Evolutionary conservation across 1,140 invertebrate species (phyloP).

Genomic region (Plodia interpunctella): DNA sequence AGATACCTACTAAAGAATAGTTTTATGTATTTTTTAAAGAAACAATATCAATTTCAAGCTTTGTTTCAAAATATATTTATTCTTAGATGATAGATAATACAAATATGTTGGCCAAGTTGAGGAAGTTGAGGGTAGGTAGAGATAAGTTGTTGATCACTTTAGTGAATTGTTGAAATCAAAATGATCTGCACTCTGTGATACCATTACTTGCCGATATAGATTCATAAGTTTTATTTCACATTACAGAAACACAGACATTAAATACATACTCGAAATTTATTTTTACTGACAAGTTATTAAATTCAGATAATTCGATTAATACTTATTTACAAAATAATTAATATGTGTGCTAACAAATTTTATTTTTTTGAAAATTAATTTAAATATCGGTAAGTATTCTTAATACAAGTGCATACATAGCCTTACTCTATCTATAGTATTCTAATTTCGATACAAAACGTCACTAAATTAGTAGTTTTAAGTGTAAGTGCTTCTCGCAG

Average conservation of each 20-base stretch:
- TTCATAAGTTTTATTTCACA: too few relatives aligned
- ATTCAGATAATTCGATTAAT: too few relatives aligned
- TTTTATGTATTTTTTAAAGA: too few relatives aligned
- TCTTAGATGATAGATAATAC: not conserved
- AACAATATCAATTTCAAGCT: too few relatives aligned
- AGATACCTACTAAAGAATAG: too few relatives aligned
- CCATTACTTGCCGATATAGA: not conserved
- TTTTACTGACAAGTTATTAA: too few relatives aligned
- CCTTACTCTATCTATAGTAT: constrained; percentile 7
- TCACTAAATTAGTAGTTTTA: constrained; percentile 2
- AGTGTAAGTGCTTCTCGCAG: constrained; percentile 9
- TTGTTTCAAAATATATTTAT: too few relatives aligned
- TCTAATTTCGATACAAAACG: not conserved
- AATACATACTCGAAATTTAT: not conserved
- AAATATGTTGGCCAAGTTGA: not conserved
- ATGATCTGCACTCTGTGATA: constrained; percentile 8
- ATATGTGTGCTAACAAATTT: too few relatives aligned
- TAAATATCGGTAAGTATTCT: not conserved
- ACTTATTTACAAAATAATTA: too few relatives aligned
- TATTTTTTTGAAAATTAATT: too few relatives aligned
- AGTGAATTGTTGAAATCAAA: constrained; percentile 21
- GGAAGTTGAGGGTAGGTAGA: constrained; percentile 9
- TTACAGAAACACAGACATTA: not conserved
- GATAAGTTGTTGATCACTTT: constrained; percentile 27
- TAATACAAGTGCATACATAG: not conserved